Conservation (phyloP, 2,113 vertebrate genomes). For the Channa maculata region DNA sequence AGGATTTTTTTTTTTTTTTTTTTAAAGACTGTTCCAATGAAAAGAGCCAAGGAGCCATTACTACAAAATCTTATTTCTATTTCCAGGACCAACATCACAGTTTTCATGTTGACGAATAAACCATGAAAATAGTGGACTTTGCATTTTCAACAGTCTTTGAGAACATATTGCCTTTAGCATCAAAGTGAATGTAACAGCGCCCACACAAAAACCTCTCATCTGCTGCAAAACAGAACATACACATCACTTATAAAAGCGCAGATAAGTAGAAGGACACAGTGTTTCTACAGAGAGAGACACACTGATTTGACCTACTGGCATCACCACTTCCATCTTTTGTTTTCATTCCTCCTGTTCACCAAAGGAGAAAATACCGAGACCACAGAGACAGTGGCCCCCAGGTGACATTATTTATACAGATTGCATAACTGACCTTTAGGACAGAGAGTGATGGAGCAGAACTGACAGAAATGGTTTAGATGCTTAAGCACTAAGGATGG, state of each 20-base stretch:
- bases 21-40: no score
- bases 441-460: not conserved
- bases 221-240: not conserved
- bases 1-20: no score
- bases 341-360: slow-evolving; percentile 38
- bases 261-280: not conserved
- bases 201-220: not conserved
- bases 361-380: slow-evolving; percentile 28
- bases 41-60: no score
- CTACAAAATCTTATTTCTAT: no score
- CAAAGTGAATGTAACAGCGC: not conserved
- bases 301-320: not conserved
- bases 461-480: not conserved
- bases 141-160: not conserved
- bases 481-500: not conserved
- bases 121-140: no score
- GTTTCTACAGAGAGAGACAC: not conserved
- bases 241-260: not conserved
- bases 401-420: slow-evolving; percentile 16
- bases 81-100: no score
- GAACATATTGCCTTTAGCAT: not conserved
- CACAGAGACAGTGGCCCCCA: not conserved
- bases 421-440: slow-evolving; percentile 35
- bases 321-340: slow-evolving; percentile 13
- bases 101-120: no score